Percentiles rank a stretch among this genome's conserved stretches.
phyloP scores from a whole-genome alignment of 1,140 invertebrate genomes.

The Leucophenga varia region DNA sequence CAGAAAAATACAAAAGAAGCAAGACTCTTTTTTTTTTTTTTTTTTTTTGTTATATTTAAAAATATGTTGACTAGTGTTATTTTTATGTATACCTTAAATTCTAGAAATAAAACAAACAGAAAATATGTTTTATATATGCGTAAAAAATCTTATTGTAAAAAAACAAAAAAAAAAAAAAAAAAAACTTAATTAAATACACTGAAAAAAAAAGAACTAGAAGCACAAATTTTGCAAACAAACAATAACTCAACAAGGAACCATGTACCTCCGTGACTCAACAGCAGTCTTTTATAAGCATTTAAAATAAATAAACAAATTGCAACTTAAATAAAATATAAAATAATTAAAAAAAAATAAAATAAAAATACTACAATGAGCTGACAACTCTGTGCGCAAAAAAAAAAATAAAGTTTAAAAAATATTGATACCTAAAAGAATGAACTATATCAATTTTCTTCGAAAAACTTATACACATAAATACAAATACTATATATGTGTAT shows the following conservation, averaged over 20 bases:
- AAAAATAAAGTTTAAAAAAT: slow-evolving; percentile 1
- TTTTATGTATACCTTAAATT: no score
- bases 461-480: not conserved
- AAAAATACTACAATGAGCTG: no score
- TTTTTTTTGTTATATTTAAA: no score
- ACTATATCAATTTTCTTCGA: not conserved
- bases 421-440: slow-evolving; percentile 7
- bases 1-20: no score
- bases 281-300: slow-evolving; percentile 2
- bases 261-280: not conserved
- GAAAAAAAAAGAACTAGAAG: slow-evolving; percentile 4
- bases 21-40: no score
- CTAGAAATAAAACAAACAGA: no score
- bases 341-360: not conserved
- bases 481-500: slow-evolving; percentile 8
- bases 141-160: not conserved
- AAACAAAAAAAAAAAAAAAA: not conserved
- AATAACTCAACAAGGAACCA: not conserved
- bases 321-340: slow-evolving; percentile 3
- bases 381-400: no score
- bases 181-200: not conserved
- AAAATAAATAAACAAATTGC: no score
- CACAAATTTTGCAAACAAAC: not conserved
- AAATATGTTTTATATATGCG: no score
- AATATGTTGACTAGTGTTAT: no score